Evolutionary conservation across 2,797 vertebrate species (phyloP), one percentile per base, ranked within the genome.

Genomic region (Pangasius krempfi): DNA sequence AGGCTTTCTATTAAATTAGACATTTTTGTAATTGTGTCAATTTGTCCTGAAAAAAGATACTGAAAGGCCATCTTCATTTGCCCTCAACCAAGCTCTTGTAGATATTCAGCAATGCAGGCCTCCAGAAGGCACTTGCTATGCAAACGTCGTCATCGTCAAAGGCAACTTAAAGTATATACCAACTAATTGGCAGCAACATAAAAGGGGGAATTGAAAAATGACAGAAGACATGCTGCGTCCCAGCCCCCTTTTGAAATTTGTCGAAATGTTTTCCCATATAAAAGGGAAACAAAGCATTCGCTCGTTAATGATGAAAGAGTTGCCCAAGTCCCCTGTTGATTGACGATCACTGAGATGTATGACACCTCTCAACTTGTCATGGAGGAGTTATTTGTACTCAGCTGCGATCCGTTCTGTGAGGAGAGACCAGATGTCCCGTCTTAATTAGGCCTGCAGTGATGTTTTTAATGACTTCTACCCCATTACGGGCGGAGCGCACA

Each of bases 391-490:
- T 96, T 95, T 96, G 95, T 95, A 94, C 95, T 95, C 95, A 90
- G 91, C 94, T 93, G 93, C 92, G 90, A 95, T 95, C 94, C 95
- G 92, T 95, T 95, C 94, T 94, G 94, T 94, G 95, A 95, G 94
- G 93, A 95, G 94, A 95, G 95, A 96, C 95, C 96, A 96, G 96
- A 96, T 96, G 96, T 96, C 95, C 95, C 94, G 90, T 95, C 95
- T 95, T 96, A 96, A 96, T 96, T 96, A 96, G 95, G 95, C 95
- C 94, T 91, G 94, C 95, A 94, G 95, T 96, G 95, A 96, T 96
- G 95, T 95, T 96, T 96, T 96, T 96, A 96, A 96, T 96, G 95
- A 96, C 96, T 96, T 96, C 94, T 95, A 95, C 94, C 92, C 94
- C 95, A 95, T 95, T 95, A 95, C 94, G 93, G 93, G 92, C 93